Evolutionary conservation across 2,113 vertebrate genomes (phyloP), one percentile per base, ranked within the genome.

Genomic region (Orthonyx spaldingii): DNA sequence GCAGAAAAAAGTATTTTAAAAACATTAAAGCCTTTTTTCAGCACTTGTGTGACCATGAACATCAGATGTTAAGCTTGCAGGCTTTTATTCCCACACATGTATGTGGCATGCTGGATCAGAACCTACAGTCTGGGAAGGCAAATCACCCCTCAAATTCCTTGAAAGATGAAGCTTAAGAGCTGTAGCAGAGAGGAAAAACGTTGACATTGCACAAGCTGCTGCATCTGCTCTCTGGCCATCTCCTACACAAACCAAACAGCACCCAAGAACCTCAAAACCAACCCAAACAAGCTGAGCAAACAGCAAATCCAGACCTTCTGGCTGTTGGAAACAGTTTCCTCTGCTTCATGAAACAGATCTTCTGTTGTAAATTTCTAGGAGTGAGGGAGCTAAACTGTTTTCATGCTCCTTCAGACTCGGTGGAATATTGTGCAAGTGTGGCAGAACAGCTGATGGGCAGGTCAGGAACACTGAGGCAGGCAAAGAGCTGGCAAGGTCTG

Each of bases 401-500:
- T 47, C 32, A 55, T 8, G 47, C 59, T 94, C 90, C 47, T 66
- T 63, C 87, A 55, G 70, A 19, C 23, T 44, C 0, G 2, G 20
- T 2, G 47, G 90, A 74, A 47, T 1, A 19, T 37, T 5, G 18
- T 14, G 8, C 7, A 68, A 56, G 47, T 61, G 53, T 20, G 47
- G 90, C 88, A 93, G 65, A 84, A 72, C 3, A 63, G 69, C 77
- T 71, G 60, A 60, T 24, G 24, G 60, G 49, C 79, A 92, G 92
- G 68, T 86, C 90, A 93, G 79, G 30, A 89, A 20, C 70, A 59
- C 42, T 13, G 70, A 63, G 72, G 82, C 81, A 94, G 57, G 76
- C 88, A 85, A 90, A 90, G 1, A 93, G 93, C 83, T 93, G 94
- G 93, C 93, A 75, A 88, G 53, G 65, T 68, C 88, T 90, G 76